Conservation (phyloP, 1,140 invertebrate species). For the Panulirus ornatus region DNA sequence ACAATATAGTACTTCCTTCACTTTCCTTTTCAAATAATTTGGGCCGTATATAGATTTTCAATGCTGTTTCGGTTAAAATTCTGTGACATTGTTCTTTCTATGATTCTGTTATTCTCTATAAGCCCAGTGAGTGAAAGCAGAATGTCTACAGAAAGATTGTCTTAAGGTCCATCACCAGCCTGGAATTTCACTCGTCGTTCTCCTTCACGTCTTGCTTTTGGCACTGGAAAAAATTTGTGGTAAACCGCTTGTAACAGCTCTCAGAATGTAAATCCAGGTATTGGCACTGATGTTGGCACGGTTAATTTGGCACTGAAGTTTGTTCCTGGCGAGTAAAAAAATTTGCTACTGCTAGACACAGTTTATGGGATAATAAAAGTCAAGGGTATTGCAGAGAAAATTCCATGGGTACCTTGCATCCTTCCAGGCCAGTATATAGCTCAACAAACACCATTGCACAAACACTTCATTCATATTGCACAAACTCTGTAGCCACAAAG, state of each 20-base stretch:
- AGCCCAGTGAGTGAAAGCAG: constrained; percentile 31
- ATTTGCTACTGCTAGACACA: not conserved
- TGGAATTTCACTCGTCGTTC: constrained; percentile 7
- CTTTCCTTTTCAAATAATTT: constrained; percentile 27
- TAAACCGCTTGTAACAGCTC: not conserved
- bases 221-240: constrained; percentile 26
- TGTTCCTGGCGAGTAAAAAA: constrained; percentile 10
- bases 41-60: constrained; percentile 23
- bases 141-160: constrained; percentile 44
- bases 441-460: constrained; percentile 46
- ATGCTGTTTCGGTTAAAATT: not conserved
- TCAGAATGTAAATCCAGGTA: not conserved
- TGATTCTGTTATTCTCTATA: constrained; percentile 17
- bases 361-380: not conserved
- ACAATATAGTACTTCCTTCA: constrained; percentile 34
- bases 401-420: constrained; percentile 18
- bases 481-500: constrained; percentile 35
- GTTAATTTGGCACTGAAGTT: constrained; percentile 36
- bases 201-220: constrained; percentile 10
- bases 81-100: too few relatives aligned
- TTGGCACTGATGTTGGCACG: constrained; percentile 41
- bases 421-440: constrained; percentile 44
- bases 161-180: constrained; percentile 39
- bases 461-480: constrained; percentile 50
- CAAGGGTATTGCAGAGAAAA: not conserved